Base-by-base conservation (phyloP, 2,797 vertebrate genomes). In the Vultur gryphus region DNA sequence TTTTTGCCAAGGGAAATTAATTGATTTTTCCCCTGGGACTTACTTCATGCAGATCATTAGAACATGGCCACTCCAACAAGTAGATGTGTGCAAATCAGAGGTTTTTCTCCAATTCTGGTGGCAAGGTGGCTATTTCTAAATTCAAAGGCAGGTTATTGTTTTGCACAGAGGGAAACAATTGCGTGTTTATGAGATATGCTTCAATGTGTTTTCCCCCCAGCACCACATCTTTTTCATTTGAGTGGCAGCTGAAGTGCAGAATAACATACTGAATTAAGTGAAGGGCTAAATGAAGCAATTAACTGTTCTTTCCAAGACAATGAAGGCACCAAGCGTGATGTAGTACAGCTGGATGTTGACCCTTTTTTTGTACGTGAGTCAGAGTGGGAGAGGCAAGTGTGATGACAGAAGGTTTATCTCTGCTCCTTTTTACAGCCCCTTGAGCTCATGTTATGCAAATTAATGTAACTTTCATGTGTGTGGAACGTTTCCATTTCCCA, bases 261-360 rank as follows among this genome's bases (percentile, higher is more conserved):
- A 33, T 93, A 89, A 95, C 95, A 90, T 77, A 51, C 61, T 93
- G 87, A 97, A 96, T 97, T 96, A 97, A 97, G 69, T 76, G 87
- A 96, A 95, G 48, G 48, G 49, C 91, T 97, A 97, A 97, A 96
- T 96, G 95, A 98, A 87, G 94, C 88, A 96, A 96, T 97, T 97
- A 96, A 96, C 57, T 70, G 85, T 95, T 97, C 73, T 90, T 85
- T 97, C 46, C 52, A 79, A 70, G 71, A 91, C 87, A 94, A 89
- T 67, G 78, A 89, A 85, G 25, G 71, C 88, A 79, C 73, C 49
- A 84, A 70, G 51, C 10, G 55, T 93, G 95, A 88, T 94, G 57
- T 43, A 94, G 81, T 96, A 55, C 58, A 96, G 80, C 79, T 84
- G 24, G 33, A 59, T 70, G 23, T 55, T 95, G 96, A 93, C 92